phyloP scores from a whole-genome alignment of 1,140 invertebrate species.

The Magallana ariakensis region DNA sequence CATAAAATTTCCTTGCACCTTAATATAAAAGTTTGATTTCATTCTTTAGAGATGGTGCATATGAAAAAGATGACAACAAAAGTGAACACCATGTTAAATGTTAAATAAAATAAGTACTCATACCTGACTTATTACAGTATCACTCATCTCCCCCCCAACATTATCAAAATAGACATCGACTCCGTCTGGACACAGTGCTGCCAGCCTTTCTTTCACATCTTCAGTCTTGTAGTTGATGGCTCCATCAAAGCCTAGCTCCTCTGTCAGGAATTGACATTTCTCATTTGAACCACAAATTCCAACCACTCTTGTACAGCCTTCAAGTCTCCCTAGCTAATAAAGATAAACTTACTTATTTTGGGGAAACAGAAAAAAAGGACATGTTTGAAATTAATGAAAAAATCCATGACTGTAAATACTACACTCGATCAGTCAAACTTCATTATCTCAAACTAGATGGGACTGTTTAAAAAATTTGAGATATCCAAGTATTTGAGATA shows the following conservation, averaged over 20 bases:
- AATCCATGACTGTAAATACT: too few species aligned
- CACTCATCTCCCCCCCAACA: conserved; percentile 77
- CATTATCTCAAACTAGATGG: too few species aligned
- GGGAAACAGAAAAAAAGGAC: too few species aligned
- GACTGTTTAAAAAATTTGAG: too few species aligned
- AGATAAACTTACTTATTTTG: background rate
- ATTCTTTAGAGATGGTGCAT: too few species aligned
- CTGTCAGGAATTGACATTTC: conserved; percentile 70
- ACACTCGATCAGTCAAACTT: too few species aligned
- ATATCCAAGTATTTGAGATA: too few species aligned
- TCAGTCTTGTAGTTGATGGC: conserved; percentile 75
- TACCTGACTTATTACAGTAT: conserved; percentile 75
- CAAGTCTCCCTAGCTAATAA: conserved; percentile 69
- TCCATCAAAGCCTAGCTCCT: conserved; percentile 70
- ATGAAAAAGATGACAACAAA: too few species aligned
- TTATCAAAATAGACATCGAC: conserved; percentile 77
- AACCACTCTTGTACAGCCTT: conserved; percentile 68
- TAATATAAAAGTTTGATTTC: too few species aligned
- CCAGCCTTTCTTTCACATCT: conserved; percentile 63
- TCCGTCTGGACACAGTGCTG: conserved; percentile 70
- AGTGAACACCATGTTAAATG: too few species aligned
- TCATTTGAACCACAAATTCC: conserved; percentile 75
- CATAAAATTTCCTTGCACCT: too few species aligned
- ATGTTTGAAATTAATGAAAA: too few species aligned
- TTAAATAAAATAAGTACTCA: background rate